Evolutionary conservation across 2,797 vertebrate species (phyloP).

Genomic region (Hozukius guyotensis): DNA sequence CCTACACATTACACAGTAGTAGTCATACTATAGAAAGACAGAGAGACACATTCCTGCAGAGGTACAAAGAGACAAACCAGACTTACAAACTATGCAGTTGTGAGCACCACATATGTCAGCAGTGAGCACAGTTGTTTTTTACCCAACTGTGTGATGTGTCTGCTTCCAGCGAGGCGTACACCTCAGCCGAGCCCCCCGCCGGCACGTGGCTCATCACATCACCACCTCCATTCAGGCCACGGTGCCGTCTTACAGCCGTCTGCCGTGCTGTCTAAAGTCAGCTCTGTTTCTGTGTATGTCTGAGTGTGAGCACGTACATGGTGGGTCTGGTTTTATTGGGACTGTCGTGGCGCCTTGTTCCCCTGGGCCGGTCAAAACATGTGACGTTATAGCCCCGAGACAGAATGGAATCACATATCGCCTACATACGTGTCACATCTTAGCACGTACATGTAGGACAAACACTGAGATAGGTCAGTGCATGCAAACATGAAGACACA

Average conservation of each 20-base stretch:
- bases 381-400: slow-evolving; percentile 14
- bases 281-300: slow-evolving; percentile 2
- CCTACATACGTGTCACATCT: neutral
- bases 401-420: slow-evolving; percentile 4
- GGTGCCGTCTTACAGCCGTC: slow-evolving; percentile 1
- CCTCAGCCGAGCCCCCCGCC: neutral
- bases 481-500: neutral
- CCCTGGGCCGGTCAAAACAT: slow-evolving; percentile 48
- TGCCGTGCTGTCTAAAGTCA: slow-evolving; percentile 10
- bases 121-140: neutral
- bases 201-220: slow-evolving; percentile 13
- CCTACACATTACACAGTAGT: neutral
- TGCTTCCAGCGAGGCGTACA: slow-evolving; percentile 17
- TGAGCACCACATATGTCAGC: neutral
- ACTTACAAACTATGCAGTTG: neutral
- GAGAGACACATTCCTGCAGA: neutral
- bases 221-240: neutral
- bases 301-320: neutral
- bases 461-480: neutral
- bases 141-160: slow-evolving; percentile 8
- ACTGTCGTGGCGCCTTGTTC: slow-evolving; percentile 38
- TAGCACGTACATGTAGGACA: neutral
- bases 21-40: neutral
- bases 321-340: slow-evolving; percentile 41
- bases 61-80: neutral